Evolutionary conservation across 2,888 invertebrate species (phyloP).

Genomic region (Nudaria mundana): DNA sequence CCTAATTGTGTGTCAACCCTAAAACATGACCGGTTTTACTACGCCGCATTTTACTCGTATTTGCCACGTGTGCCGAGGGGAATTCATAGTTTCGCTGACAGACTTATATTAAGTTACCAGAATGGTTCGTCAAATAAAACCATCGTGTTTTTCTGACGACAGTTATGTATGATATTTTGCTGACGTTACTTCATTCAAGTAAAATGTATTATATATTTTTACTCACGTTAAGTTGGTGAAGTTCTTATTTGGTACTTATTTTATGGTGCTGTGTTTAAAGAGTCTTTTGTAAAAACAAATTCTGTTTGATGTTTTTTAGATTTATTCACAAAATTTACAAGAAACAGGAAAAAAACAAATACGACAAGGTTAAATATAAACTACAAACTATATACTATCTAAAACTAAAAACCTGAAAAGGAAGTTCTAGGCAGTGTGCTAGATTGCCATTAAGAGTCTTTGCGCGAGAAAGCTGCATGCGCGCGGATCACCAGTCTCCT

Average conservation of each 20-base stretch:
- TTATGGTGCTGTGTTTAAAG: slow-evolving; percentile 3
- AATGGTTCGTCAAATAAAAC: slow-evolving; percentile 61
- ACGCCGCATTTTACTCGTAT: slow-evolving; percentile 61
- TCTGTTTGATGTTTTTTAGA: too few relatives aligned
- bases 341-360: too few relatives aligned
- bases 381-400: too few relatives aligned
- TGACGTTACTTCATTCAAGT: slow-evolving; percentile 22
- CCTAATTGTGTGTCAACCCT: slow-evolving; percentile 31
- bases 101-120: slow-evolving; percentile 68
- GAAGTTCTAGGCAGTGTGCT: too few relatives aligned
- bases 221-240: slow-evolving; percentile 20
- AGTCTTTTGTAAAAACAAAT: too few relatives aligned
- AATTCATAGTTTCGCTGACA: slow-evolving; percentile 66
- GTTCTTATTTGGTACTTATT: slow-evolving; percentile 7
- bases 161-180: slow-evolving; percentile 16
- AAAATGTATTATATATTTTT: too few relatives aligned
- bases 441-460: too few relatives aligned
- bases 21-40: slow-evolving; percentile 44
- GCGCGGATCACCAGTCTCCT: too few relatives aligned
- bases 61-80: slow-evolving; percentile 52
- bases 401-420: too few relatives aligned
- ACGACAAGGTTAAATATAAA: too few relatives aligned
- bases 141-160: slow-evolving; percentile 41
- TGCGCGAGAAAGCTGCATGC: too few relatives aligned
- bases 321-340: too few relatives aligned